Evolutionary conservation across 2,888 invertebrate genomes (phyloP).

Genomic region (Tryphoninae sp.): DNA sequence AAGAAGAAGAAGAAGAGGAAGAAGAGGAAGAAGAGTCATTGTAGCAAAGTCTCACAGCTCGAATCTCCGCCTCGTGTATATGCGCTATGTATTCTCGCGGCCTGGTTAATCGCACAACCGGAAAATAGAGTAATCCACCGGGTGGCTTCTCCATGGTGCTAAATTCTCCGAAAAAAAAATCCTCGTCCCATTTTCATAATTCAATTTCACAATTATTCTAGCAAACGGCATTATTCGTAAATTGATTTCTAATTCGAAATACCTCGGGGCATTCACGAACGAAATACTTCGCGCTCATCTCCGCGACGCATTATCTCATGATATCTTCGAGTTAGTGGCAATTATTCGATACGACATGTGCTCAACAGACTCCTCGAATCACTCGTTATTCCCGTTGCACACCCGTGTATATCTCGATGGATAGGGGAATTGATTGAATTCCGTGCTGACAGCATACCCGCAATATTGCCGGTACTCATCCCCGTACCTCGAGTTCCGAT

Average conservation of each 20-base stretch:
- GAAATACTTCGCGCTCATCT: not conserved
- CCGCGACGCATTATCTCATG: not conserved
- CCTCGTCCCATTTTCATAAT: constrained; percentile 10
- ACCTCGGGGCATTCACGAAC: not conserved
- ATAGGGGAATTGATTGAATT: constrained; percentile 12
- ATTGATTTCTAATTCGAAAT: too few species aligned
- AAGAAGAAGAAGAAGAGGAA: not conserved
- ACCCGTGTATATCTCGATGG: not conserved
- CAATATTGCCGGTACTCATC: constrained; percentile 3
- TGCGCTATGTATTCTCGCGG: constrained; percentile 21
- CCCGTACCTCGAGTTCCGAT: constrained; percentile 6
- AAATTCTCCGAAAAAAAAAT: constrained; percentile 29
- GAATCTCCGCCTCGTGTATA: not conserved
- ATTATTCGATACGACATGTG: not conserved
- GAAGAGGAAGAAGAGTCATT: constrained; percentile 22
- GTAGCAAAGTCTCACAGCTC: constrained; percentile 24
- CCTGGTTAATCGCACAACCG: constrained; percentile 47
- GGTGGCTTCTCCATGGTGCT: not conserved
- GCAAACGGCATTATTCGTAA: too few species aligned
- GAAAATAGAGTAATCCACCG: constrained; percentile 51
- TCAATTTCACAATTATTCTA: too few species aligned
- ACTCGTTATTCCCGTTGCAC: not conserved
- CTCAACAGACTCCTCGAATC: not conserved
- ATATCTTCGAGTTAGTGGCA: not conserved
- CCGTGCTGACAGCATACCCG: constrained; percentile 1